phyloP scores from a whole-genome alignment of 2,797 vertebrate genomes.

The Dipus sagitta region DNA sequence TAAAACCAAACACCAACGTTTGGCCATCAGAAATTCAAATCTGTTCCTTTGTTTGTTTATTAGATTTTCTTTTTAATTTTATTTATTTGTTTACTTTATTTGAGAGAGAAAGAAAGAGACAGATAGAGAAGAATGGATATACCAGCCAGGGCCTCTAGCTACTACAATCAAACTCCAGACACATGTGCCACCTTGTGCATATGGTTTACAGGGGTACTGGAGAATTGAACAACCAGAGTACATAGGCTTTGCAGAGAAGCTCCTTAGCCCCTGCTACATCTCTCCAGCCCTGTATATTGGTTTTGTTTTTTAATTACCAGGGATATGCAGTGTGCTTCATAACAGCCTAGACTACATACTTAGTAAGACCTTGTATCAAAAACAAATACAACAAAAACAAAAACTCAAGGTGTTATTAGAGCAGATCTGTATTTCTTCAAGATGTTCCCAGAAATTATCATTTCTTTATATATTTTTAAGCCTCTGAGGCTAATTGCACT shows the following conservation, averaged over 20 bases:
- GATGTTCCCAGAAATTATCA: neutral
- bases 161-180: too few species aligned
- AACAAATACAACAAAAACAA: neutral
- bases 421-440: neutral
- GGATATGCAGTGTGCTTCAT: neutral
- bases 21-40: neutral
- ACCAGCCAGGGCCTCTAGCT: too few species aligned
- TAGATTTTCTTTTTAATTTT: neutral
- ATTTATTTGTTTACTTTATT: too few species aligned
- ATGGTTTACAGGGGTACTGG: too few species aligned
- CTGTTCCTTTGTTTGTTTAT: neutral
- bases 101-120: too few species aligned
- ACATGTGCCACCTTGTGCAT: too few species aligned
- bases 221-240: too few species aligned
- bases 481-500: neutral
- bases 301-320: too few species aligned
- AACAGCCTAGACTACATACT: neutral
- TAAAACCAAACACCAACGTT: neutral
- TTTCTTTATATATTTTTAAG: neutral
- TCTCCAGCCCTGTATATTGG: too few species aligned
- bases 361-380: neutral
- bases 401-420: neutral
- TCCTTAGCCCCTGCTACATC: too few species aligned
- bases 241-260: too few species aligned
- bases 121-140: too few species aligned